Percentiles rank a stretch among this genome's conserved stretches.
Conservation (phyloP, 2,113 vertebrate species). For the Notiomystis cincta region DNA sequence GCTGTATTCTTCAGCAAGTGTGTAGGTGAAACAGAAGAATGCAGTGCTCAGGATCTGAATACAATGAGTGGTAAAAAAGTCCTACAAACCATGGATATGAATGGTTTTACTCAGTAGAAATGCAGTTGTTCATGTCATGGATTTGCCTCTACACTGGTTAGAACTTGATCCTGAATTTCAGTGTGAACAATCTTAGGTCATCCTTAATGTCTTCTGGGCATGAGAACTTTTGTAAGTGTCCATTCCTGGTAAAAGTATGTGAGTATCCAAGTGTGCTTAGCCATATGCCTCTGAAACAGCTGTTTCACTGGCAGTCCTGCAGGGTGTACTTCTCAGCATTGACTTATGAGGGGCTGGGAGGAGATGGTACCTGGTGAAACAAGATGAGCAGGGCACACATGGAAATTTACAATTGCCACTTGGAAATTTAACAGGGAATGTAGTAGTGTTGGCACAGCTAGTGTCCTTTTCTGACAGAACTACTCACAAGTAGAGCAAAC, state of each 20-base stretch:
- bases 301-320: neutral
- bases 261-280: neutral
- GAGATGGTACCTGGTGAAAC: neutral
- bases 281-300: rapidly evolving
- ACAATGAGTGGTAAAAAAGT: neutral
- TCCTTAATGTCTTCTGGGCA: neutral
- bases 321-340: neutral
- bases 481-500: neutral
- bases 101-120: neutral
- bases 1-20: neutral
- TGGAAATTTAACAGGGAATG: neutral
- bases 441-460: neutral
- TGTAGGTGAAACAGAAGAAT: neutral
- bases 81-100: neutral
- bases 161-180: neutral
- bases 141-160: neutral
- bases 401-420: neutral
- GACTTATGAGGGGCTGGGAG: neutral
- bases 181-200: neutral
- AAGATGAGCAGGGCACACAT: neutral
- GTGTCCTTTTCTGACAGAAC: neutral
- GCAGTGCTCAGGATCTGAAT: neutral
- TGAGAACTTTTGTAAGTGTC: neutral
- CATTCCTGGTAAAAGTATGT: neutral
- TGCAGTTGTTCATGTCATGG: neutral